Evolutionary conservation across 1,140 invertebrate species (phyloP), one percentile per base, ranked within the genome.

Genomic region (Papilio polyxenes): DNA sequence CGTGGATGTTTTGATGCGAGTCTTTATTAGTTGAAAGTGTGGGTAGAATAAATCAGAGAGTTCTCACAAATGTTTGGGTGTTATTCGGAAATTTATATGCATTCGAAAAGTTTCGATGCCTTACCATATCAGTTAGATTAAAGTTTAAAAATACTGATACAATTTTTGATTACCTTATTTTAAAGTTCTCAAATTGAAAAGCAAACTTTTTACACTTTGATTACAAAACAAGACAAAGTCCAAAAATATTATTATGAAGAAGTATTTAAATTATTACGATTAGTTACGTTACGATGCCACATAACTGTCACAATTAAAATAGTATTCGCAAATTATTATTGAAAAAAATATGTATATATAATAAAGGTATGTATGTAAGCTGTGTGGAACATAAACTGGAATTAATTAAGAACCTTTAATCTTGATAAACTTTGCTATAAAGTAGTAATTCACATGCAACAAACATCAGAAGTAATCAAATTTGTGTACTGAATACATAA

Each of bases 1-100:
- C 65, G 23, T 6, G 65, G 65, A 72, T 72, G 65, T 72, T 72
- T 72, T 72, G 65, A 72, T 72, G 65, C 65, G 65, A 31, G 65
- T 37, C 23, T 72, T 72, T 72, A 72, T 72, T 72, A 72, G 65
- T 37, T 40, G 31, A 72, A 72, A 72, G 31, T 31, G 65, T 72
- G 65, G 65, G 65, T 3, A 17, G 65, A 72, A 72, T 72, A 72
- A 72, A 72, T 72, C 65, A 72, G 65, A 40, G 65, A 72, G 31
- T 72, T 65, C 31, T 72, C 20, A 40, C 31, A 72, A 72, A 37
- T 72, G 65, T 15, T 37, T 72, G 65, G 13, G 5, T 37, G 59
- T 65, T 20, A 11, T 23, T 9, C 10, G 23, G 56, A n/a, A 20
- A 59, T 59, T 59, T 59, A 20, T 59, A 59, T 59, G 56, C 56